phyloP scores from a whole-genome alignment of 2,113 vertebrate species.

The Xenopus borealis region DNA sequence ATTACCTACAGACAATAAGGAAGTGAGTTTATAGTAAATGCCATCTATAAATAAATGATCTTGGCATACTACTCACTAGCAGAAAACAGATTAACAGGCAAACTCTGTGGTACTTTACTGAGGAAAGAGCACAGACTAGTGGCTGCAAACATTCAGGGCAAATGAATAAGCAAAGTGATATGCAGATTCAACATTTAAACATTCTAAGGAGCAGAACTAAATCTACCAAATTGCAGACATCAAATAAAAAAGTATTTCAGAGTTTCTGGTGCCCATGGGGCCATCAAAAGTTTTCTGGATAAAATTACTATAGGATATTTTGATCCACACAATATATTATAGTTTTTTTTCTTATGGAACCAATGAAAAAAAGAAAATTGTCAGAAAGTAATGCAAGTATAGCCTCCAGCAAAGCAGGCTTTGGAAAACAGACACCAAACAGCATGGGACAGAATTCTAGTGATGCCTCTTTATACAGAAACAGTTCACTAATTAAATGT shows the following conservation, averaged over 20 bases:
- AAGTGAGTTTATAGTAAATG: no score
- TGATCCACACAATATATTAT: neutral
- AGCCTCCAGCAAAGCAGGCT: conserved; percentile 16
- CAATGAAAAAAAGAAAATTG: neutral
- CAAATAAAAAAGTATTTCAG: neutral
- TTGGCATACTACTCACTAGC: no score
- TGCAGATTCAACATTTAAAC: no score
- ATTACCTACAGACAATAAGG: no score
- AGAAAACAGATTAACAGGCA: no score
- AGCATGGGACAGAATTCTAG: conserved; percentile 27
- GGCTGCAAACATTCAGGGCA: conserved; percentile 4
- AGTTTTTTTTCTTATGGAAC: neutral
- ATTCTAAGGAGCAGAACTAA: no score
- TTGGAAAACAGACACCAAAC: conserved; percentile 29
- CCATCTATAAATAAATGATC: no score
- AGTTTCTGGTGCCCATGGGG: neutral
- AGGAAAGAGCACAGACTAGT: conserved; percentile 38
- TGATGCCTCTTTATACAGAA: conserved; percentile 30
- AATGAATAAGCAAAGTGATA: no score
- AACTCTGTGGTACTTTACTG: neutral
- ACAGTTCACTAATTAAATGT: conserved; percentile 43
- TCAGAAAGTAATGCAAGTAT: neutral
- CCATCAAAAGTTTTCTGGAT: neutral
- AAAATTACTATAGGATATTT: neutral
- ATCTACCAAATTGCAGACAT: neutral